Percentiles rank a stretch among this genome's conserved stretches.
phyloP scores from a whole-genome alignment of 2,113 vertebrate genomes.

The Equus przewalskii region DNA sequence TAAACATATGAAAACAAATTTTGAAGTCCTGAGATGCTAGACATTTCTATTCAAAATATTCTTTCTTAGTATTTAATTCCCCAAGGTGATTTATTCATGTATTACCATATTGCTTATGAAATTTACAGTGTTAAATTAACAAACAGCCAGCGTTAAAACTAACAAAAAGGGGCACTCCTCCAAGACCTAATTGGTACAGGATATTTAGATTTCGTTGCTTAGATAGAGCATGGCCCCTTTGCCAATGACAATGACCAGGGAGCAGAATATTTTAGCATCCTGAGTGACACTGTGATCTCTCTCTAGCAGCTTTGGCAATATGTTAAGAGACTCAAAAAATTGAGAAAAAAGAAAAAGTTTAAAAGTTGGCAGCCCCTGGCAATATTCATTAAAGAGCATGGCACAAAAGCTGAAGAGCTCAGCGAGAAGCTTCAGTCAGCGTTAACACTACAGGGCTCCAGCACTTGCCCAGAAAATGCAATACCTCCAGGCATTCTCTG shows the following conservation, averaged over 20 bases:
- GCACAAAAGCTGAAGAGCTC: neutral
- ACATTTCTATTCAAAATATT: neutral
- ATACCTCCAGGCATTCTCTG: slow-evolving; percentile 18
- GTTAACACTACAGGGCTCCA: neutral
- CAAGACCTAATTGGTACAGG: neutral
- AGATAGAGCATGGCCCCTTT: neutral
- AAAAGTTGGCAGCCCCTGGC: slow-evolving; percentile 42
- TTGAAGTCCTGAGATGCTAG: neutral
- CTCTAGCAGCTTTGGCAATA: slow-evolving; percentile 13
- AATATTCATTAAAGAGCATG: slow-evolving; percentile 35
- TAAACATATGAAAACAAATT: neutral
- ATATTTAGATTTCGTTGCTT: neutral
- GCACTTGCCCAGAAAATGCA: neutral
- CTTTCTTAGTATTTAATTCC: neutral
- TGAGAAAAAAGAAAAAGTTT: neutral
- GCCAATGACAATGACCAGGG: neutral
- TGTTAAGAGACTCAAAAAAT: neutral
- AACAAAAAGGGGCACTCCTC: neutral
- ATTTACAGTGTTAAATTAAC: slow-evolving; percentile 33
- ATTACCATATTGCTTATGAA: neutral
- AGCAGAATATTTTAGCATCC: neutral
- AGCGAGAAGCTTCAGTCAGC: neutral
- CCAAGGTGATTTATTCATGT: neutral
- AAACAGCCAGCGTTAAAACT: neutral
- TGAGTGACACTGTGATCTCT: neutral